Evolutionary conservation across 2,113 vertebrate species (phyloP).

Genomic region (Isurus oxyrinchus): DNA sequence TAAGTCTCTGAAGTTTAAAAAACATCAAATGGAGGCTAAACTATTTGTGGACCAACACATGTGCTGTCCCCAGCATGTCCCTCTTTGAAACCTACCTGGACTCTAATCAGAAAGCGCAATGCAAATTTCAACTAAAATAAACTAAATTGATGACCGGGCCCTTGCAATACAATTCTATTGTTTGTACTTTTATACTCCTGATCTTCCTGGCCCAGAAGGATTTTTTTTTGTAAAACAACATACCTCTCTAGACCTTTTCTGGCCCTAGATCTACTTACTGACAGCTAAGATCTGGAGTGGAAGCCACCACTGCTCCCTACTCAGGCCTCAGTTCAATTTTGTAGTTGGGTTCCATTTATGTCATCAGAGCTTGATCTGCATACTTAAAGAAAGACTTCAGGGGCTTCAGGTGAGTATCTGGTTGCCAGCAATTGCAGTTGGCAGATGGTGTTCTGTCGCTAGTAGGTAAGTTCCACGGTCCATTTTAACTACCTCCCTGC

Average conservation of each 20-base stretch:
- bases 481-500: neutral
- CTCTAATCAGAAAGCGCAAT: neutral
- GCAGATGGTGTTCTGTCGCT: neutral
- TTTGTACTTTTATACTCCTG: neutral
- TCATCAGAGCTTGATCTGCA: neutral
- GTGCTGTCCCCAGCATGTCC: neutral
- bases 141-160: neutral
- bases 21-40: neutral
- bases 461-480: neutral
- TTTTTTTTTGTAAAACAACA: neutral
- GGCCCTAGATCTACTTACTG: neutral
- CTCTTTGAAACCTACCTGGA: neutral
- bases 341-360: neutral
- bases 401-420: neutral
- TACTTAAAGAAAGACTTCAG: neutral
- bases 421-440: neutral
- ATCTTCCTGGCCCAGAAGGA: neutral
- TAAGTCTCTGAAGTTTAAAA: neutral
- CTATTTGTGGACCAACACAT: neutral
- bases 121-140: neutral
- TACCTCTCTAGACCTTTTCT: neutral
- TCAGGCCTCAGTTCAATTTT: neutral
- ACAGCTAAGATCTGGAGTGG: neutral
- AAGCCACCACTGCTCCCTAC: neutral
- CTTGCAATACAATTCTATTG: too few relatives aligned